These are phyloP conservation scores for Resseliella maxima DNA, from an alignment of 2,888 invertebrate species.

Conservation along the genomic window DNA sequence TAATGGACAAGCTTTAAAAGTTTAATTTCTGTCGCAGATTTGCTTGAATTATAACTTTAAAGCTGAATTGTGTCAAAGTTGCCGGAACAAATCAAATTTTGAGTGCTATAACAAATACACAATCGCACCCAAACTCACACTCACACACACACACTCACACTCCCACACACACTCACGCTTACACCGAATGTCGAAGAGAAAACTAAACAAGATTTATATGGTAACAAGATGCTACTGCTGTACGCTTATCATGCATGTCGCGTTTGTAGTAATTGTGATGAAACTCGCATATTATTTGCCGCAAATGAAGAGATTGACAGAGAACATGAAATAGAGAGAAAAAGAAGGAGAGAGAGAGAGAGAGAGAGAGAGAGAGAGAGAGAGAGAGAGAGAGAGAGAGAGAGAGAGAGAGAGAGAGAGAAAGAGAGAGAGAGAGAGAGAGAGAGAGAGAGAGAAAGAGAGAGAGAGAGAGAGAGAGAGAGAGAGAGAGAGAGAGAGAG, in stretches of 20 bases:
- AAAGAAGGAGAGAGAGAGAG: too few species aligned
- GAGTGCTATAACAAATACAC: background rate
- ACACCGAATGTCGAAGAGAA: background rate
- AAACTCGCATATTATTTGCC: conserved; percentile 7
- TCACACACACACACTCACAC: background rate
- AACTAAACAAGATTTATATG: background rate
- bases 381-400: too few species aligned
- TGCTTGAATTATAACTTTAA: background rate
- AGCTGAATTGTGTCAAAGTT: conserved; percentile 19
- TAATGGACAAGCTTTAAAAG: conserved; percentile 19
- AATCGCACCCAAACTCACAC: background rate
- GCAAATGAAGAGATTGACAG: background rate
- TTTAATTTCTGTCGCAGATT: conserved; percentile 40
- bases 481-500: too few species aligned
- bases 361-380: too few species aligned
- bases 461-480: too few species aligned
- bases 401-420: too few species aligned
- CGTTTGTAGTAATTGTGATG: background rate
- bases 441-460: too few species aligned
- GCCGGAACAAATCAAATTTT: conserved; percentile 37
- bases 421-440: too few species aligned
- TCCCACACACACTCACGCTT: background rate
- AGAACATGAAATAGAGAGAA: too few species aligned
- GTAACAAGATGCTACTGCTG: background rate
- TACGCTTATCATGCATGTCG: background rate